Evolutionary conservation across 2,113 vertebrate species (phyloP), one percentile per base, ranked within the genome.

Genomic region (Anolis sagrei): DNA sequence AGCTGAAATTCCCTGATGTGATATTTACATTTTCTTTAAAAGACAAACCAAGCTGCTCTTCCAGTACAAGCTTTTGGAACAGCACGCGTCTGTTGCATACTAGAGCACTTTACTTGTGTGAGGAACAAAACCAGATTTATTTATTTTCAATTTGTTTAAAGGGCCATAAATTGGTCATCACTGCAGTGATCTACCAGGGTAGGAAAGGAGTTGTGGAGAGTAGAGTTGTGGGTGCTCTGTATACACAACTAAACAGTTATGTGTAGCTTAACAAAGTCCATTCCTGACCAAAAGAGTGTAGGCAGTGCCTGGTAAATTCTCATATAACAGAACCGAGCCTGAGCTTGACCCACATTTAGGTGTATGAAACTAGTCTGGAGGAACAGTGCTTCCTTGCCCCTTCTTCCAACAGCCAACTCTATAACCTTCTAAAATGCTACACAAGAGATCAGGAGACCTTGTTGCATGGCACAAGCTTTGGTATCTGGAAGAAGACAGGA

Each of bases 101-200:
- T 74, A 78, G 87, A 94, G 95, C 95, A 95, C 95, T 95, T 96
- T 95, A 95, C 61, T 68, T 79, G 87, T 87, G 81, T 76, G 81
- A 93, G 62, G 85, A 89, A 77, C 49, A 73, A 92, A 95, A 92
- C 75, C 87, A 84, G 88, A 90, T 77, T 91, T 94, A 93, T 91
- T 92, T 84, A 84, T 87, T 86, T 89, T 10, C 16, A 68, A 68
- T 3, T 68, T 29, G 2, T 64, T 90, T 85, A 79, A 68, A 90
- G 81, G 88, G 83, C 81, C 84, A 70, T 92, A 70, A 91, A 88
- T 87, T 87, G 83, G 88, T 93, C 86, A 27, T 87, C 77, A 58
- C 36, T 87, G 18, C 70, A 39, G 19, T 0, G 0, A 80, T 82
- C 7, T 61, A n/a, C n/a, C n/a, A n/a, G n/a, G n/a, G 11, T 61